A percentile compares a stretch with the other conserved stretches of the same genome.
Conservation (phyloP, 2,797 vertebrate genomes). For the Protonibea diacanthus region DNA sequence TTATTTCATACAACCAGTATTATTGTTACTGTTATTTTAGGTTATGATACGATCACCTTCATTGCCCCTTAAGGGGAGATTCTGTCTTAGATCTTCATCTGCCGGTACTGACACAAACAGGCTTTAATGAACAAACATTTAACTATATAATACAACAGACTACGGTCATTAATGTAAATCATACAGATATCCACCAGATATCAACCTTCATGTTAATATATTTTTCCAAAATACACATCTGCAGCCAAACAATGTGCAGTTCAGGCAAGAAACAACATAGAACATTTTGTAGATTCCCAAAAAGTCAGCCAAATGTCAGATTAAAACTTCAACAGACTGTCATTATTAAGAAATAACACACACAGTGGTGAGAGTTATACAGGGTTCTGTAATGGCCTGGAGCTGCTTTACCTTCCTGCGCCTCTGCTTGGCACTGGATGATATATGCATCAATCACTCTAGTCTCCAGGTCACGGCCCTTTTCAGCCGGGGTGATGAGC, state of each 20-base stretch:
- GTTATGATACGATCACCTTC: background rate
- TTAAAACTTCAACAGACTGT: background rate
- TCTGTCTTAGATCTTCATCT: background rate
- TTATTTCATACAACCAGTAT: background rate
- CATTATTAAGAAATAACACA: background rate
- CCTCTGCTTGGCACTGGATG: constrained; percentile 96
- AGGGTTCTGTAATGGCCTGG: background rate
- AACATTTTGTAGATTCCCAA: background rate
- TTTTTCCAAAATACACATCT: background rate
- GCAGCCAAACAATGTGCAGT: background rate
- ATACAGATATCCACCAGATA: background rate
- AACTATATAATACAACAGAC: background rate
- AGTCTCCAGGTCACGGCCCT: constrained; percentile 94
- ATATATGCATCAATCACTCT: constrained; percentile 93
- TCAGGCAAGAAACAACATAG: background rate
- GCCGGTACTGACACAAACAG: background rate
- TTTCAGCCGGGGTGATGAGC: constrained; percentile 94
- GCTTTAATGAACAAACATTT: background rate
- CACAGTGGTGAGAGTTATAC: background rate
- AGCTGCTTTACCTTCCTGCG: constrained; percentile 92
- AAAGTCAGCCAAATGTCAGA: background rate
- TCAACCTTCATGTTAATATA: background rate
- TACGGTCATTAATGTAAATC: background rate
- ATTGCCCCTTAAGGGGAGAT: background rate
- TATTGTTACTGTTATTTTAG: background rate